Conservation (phyloP, 2,888 invertebrate species). For the Acanthoscelides obtectus region DNA sequence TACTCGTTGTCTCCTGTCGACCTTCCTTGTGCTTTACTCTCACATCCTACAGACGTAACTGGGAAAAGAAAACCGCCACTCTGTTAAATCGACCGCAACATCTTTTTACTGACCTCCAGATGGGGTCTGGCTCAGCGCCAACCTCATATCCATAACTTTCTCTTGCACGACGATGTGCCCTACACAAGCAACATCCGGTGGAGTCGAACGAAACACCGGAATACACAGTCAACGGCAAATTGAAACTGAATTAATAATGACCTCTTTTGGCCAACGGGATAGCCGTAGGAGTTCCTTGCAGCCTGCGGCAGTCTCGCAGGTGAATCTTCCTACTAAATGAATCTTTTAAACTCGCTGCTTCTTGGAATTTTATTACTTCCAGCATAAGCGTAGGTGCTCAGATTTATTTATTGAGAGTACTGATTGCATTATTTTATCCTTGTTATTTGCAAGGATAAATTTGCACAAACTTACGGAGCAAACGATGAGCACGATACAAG, state of each 20-base stretch:
- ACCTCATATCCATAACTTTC: not conserved
- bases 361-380: not conserved
- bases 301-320: not conserved
- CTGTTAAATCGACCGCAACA: not conserved
- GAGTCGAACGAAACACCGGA: not conserved
- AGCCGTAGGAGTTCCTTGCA: not conserved
- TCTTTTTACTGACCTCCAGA: not conserved
- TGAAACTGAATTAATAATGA: not conserved
- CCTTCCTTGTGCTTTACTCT: not conserved
- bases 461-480: no score
- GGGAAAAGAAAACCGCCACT: not conserved
- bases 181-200: not conserved
- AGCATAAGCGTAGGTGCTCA: not conserved
- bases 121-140: not conserved
- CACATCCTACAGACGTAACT: not conserved
- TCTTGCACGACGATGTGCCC: not conserved
- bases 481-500: no score
- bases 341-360: not conserved
- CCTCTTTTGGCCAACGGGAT: not conserved
- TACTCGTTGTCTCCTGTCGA: no score
- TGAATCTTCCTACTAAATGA: not conserved
- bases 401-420: not conserved
- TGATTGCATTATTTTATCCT: no score
- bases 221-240: no score
- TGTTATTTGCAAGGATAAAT: no score